Conservation (phyloP, 2,888 invertebrate species). For the Mystacides longicornis region DNA sequence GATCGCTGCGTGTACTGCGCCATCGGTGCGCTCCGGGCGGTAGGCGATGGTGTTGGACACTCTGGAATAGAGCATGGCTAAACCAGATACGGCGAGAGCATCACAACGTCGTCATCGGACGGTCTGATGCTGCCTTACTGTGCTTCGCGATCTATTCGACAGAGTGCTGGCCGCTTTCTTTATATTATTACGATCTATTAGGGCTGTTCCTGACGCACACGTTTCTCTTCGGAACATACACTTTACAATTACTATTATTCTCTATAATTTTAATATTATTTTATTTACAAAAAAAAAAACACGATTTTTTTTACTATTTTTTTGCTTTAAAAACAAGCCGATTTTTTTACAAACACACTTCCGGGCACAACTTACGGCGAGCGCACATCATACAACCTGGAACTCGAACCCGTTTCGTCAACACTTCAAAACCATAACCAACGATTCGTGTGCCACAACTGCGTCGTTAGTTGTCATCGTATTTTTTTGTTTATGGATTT, state of each 20-base stretch:
- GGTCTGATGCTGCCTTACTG: conserved; percentile 4
- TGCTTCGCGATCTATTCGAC: background rate
- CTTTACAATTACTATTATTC: no score
- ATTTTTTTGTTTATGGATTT: no score
- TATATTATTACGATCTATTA: background rate
- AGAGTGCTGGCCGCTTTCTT: background rate
- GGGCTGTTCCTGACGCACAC: background rate
- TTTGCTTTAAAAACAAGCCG: no score
- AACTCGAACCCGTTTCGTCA: no score
- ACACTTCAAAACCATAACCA: no score
- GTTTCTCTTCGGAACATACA: background rate
- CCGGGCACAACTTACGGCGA: no score
- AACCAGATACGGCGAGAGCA: conserved; percentile 15
- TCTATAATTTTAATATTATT: no score
- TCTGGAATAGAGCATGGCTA: conserved; percentile 14
- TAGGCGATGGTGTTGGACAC: conserved; percentile 11
- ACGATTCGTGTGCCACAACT: no score
- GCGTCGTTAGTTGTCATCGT: no score
- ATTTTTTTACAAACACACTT: no score
- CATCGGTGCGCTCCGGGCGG: conserved; percentile 30
- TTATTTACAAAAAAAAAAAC: background rate
- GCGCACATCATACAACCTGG: no score
- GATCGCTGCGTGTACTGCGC: conserved; percentile 50
- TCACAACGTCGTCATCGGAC: conserved; percentile 14
- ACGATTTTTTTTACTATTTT: background rate